Conservation (phyloP, 2,888 invertebrate species). For the Agrochola circellaris region DNA sequence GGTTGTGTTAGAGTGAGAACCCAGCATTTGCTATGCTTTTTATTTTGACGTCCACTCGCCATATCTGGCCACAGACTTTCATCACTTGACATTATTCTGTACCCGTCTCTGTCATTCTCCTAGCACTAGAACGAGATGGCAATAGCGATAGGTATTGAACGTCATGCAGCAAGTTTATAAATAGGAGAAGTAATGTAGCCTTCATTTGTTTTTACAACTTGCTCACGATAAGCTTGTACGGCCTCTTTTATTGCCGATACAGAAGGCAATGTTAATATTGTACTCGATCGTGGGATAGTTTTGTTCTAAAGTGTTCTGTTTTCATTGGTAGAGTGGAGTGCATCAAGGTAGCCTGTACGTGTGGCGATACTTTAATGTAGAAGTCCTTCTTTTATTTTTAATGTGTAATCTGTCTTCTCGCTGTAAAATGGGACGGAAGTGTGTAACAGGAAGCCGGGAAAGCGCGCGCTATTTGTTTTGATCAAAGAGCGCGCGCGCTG, state of each 20-base stretch:
- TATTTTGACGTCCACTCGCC: neutral
- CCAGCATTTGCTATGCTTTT: neutral
- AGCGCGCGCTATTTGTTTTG: no score
- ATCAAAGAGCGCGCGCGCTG: no score
- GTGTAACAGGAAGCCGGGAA: no score
- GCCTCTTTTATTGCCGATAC: slow-evolving; percentile 31
- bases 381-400: no score
- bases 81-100: neutral
- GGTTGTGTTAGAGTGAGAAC: neutral
- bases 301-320: neutral
- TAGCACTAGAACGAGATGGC: slow-evolving; percentile 10
- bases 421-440: no score
- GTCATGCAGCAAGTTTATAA: slow-evolving; percentile 30
- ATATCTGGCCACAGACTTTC: neutral
- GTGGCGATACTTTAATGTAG: neutral
- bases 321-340: neutral
- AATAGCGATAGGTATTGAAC: neutral
- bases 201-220: slow-evolving; percentile 42
- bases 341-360: neutral
- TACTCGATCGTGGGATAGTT: neutral
- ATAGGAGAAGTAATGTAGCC: slow-evolving; percentile 25
- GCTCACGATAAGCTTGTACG: slow-evolving; percentile 39
- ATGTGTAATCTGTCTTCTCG: no score
- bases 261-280: slow-evolving; percentile 7
- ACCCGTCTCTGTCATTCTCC: neutral